Conservation (phyloP, 2,888 invertebrate species). For the Aspidiotus destructor region DNA sequence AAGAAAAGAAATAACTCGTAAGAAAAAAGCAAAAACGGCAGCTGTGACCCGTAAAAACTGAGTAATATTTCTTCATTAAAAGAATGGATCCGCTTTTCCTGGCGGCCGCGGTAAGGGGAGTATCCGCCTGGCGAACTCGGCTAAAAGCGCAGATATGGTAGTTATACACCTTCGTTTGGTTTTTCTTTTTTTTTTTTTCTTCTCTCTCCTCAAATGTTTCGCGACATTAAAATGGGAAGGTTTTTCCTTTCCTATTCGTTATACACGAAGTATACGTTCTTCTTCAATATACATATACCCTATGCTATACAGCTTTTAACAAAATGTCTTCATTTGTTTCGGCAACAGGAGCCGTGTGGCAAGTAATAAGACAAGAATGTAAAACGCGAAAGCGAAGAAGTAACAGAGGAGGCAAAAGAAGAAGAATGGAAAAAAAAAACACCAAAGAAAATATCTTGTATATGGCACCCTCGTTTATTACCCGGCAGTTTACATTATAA, state of each 20-base stretch:
- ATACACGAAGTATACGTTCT: background rate
- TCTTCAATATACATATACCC: too few species aligned
- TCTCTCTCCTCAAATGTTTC: background rate
- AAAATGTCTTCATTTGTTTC: constrained; percentile 32
- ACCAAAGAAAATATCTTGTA: constrained; percentile 30
- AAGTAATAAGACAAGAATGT: constrained; percentile 29
- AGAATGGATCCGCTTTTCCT: constrained; percentile 25
- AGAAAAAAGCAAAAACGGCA: constrained; percentile 21
- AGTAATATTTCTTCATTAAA: constrained; percentile 34
- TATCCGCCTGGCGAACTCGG: constrained; percentile 4
- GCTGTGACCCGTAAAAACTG: constrained; percentile 33
- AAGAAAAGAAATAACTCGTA: background rate
- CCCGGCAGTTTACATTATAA: constrained; percentile 32
- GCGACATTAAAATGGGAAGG: constrained; percentile 11
- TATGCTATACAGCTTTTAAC: constrained; percentile 22
- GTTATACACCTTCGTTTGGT: constrained; percentile 20
- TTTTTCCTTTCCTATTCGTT: constrained; percentile 25
- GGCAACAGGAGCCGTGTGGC: constrained; percentile 20
- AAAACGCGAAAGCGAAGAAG: constrained; percentile 13
- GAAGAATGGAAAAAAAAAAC: constrained; percentile 7
- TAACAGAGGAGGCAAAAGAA: background rate
- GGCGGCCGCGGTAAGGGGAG: background rate
- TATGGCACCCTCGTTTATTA: constrained; percentile 33
- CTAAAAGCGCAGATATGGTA: constrained; percentile 22
- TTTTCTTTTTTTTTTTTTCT: constrained; percentile 15